Percentiles rank a stretch among this genome's conserved stretches.
These are phyloP conservation scores for Choloepus hoffmanni DNA, from an alignment of 2,113 vertebrate species.

Conservation along the genomic window DNA sequence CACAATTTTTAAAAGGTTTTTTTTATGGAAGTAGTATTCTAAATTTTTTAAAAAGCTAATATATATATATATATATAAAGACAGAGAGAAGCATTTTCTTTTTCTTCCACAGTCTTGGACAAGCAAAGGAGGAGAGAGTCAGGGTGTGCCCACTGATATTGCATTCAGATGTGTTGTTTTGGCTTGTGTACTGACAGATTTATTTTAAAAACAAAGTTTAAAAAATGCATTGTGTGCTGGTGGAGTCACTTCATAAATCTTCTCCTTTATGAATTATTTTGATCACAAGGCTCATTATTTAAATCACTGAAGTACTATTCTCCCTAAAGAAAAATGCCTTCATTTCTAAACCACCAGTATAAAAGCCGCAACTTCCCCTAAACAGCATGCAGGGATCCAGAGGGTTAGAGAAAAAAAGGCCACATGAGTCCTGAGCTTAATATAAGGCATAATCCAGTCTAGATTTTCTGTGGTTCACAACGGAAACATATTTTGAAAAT, in stretches of 20 bases:
- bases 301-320: constrained; percentile 88
- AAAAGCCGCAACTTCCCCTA: constrained; percentile 87
- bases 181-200: constrained; percentile 89
- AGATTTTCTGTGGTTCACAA: constrained; percentile 78
- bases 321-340: constrained; percentile 87
- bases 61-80: constrained; percentile 79
- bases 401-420: constrained; percentile 75
- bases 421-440: constrained; percentile 81
- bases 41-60: neutral
- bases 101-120: constrained; percentile 81
- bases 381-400: constrained; percentile 84
- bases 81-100: constrained; percentile 79
- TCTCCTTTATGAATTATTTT: constrained; percentile 92
- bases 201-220: constrained; percentile 90
- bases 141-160: constrained; percentile 90
- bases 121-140: constrained; percentile 83
- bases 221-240: constrained; percentile 88
- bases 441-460: constrained; percentile 75
- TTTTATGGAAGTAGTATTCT: constrained; percentile 61
- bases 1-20: constrained; percentile 51
- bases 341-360: constrained; percentile 88
- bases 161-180: constrained; percentile 91
- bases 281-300: constrained; percentile 89
- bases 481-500: constrained; percentile 78
- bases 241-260: constrained; percentile 90